Base-by-base conservation (phyloP, 2,113 vertebrate genomes). In the Gavia stellata region DNA sequence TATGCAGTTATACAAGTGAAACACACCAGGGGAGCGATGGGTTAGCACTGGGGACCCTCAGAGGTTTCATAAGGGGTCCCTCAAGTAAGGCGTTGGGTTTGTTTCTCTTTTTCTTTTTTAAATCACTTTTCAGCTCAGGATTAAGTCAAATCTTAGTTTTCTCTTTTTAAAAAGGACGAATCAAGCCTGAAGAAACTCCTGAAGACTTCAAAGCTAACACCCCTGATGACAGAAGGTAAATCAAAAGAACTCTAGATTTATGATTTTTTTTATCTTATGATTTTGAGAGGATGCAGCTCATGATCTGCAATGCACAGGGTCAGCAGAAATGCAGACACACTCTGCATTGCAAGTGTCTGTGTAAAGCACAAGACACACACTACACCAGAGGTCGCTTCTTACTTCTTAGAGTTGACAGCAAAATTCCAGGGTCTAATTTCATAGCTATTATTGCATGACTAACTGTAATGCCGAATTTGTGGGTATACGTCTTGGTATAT, bases 151-250 rank as follows among this genome's bases (percentile, higher is more conserved):
- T 9, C 9, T 45, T 83, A 40, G 13, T 56, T 87, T 92, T 63
- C 7, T 67, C 13, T 38, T 72, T 77, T 52, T 68, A 23, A 42
- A 81, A 81, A 49, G 7, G 6, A 17, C 6, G 7, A 38, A 40
- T 17, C 14, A 82, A 36, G 18, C 11, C 63, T 72, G 47, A 84
- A 89, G 36, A 72, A 84, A 74, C 33, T 59, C 59, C 24, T 44
- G 61, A 82, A 65, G 31, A 42, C 88, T 94, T 96, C 73, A 94
- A 86, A 95, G 68, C 44, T 84, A 91, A 73, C 62, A 87, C 14
- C 12, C 17, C 16, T 75, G 45, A 68, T 89, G 61, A 70, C 21
- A 82, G 85, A 93, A 70, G 17, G 61, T 61, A 95, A 95, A 87
- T 82, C 86, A 85, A 72, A 91, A 95, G n/a, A 94, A 53, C 33